phyloP scores from a whole-genome alignment of 2,888 invertebrate species.

The Drosophila mimetica region DNA sequence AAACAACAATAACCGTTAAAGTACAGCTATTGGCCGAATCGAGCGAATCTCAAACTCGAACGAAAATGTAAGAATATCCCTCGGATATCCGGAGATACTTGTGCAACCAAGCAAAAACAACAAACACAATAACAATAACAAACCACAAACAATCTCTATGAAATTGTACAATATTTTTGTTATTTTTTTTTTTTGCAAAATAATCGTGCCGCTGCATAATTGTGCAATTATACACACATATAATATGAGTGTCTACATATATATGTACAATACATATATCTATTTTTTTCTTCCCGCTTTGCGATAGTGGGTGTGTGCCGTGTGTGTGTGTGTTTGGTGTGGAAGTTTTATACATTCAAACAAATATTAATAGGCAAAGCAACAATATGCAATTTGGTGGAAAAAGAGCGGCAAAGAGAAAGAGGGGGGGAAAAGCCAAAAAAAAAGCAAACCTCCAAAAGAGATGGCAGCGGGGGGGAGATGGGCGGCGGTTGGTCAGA shows the following conservation, averaged over 20 bases:
- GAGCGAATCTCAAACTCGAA: slow-evolving; percentile 24
- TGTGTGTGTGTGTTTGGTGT: slow-evolving; percentile 42
- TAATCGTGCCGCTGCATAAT: slow-evolving; percentile 67
- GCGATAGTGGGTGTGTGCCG: slow-evolving; percentile 35
- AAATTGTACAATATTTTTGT: slow-evolving; percentile 22
- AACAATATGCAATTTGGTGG: slow-evolving; percentile 64
- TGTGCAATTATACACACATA: slow-evolving; percentile 67
- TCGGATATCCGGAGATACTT: slow-evolving; percentile 29
- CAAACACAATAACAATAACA: slow-evolving; percentile 17
- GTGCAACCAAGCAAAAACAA: slow-evolving; percentile 17
- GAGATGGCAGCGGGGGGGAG: slow-evolving; percentile 47
- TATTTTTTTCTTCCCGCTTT: slow-evolving; percentile 38
- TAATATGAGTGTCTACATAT: slow-evolving; percentile 13
- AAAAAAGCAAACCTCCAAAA: slow-evolving; percentile 18
- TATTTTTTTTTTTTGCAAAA: slow-evolving; percentile 50
- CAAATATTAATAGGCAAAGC: slow-evolving; percentile 50
- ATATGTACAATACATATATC: slow-evolving; percentile 13
- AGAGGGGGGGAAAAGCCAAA: slow-evolving; percentile 8
- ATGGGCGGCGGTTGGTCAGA: not conserved
- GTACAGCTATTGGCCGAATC: slow-evolving; percentile 14
- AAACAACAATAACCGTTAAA: slow-evolving; percentile 46
- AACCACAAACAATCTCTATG: slow-evolving; percentile 28
- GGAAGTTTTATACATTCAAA: slow-evolving; percentile 41
- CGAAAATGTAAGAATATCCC: slow-evolving; percentile 37
- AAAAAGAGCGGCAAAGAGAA: slow-evolving; percentile 7